Evolutionary conservation across 1,140 invertebrate species (phyloP).

Genomic region (Schlechtendalia chinensis): DNA sequence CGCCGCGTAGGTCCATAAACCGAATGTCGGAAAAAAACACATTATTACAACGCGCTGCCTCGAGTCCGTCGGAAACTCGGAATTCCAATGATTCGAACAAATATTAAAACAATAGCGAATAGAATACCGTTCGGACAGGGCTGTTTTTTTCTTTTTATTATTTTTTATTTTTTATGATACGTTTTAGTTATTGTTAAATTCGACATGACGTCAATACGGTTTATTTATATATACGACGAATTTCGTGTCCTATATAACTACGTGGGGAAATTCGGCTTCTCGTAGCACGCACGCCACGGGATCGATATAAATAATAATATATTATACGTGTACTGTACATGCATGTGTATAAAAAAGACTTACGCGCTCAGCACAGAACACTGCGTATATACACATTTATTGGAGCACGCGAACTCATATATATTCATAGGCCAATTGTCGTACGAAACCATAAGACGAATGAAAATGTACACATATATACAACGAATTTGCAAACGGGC

Average conservation of each 20-base stretch:
- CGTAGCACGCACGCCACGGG: not conserved
- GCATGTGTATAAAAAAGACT: too few species aligned
- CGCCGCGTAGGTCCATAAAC: not conserved
- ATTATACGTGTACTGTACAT: not conserved
- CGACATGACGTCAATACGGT: constrained; percentile 1
- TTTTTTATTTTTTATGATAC: too few species aligned
- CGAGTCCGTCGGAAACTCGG: too few species aligned
- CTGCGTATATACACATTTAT: too few species aligned
- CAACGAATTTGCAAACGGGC: too few species aligned
- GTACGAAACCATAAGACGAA: too few species aligned
- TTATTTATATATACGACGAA: not conserved
- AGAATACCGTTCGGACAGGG: not conserved
- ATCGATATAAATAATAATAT: constrained; percentile 23
- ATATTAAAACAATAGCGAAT: constrained; percentile 5
- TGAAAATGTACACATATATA: too few species aligned
- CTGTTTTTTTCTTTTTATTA: too few species aligned
- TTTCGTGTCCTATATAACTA: not conserved
- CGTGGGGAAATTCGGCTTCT: constrained; percentile 16
- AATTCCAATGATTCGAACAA: not conserved
- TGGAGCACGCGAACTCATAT: too few species aligned
- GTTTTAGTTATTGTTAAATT: constrained; percentile 11
- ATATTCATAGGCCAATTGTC: too few species aligned
- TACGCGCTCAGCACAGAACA: too few species aligned
- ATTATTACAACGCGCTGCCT: too few species aligned
- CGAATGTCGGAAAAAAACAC: not conserved